Conservation (phyloP, 2,888 invertebrate species). For the Dermolepida albohirtum region DNA sequence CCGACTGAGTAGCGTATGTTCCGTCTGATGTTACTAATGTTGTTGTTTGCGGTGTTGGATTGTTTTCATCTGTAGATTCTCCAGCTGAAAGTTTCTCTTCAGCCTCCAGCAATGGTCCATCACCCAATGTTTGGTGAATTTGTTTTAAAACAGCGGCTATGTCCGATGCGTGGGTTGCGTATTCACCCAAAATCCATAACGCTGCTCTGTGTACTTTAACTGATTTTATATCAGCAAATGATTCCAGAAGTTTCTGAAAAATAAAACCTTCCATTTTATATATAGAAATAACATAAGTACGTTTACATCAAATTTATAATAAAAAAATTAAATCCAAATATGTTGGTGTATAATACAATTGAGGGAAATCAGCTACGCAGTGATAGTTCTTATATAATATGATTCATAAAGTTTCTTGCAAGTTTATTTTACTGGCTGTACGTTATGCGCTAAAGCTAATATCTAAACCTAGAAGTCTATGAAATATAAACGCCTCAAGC, state of each 20-base stretch:
- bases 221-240: slow-evolving; percentile 88
- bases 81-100: slow-evolving; percentile 81
- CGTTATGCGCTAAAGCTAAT: no score
- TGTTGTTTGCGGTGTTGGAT: slow-evolving; percentile 52
- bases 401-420: no score
- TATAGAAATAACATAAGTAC: no score
- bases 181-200: slow-evolving; percentile 98
- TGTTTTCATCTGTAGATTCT: slow-evolving; percentile 70
- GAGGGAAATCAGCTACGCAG: no score
- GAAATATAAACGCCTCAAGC: no score
- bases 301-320: no score
- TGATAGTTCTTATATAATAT: no score
- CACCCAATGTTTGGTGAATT: slow-evolving; percentile 80
- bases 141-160: slow-evolving; percentile 84
- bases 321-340: no score
- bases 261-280: no score
- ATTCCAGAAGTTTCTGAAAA: slow-evolving; percentile 76
- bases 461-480: no score
- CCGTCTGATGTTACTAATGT: slow-evolving; percentile 97
- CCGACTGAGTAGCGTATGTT: slow-evolving; percentile 98
- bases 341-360: no score
- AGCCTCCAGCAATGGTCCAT: slow-evolving; percentile 73
- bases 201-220: slow-evolving; percentile 93
- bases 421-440: no score
- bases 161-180: slow-evolving; percentile 82